These are phyloP conservation scores for Antigone vipio DNA, from an alignment of 2,113 vertebrate species.

Conservation along the genomic window DNA sequence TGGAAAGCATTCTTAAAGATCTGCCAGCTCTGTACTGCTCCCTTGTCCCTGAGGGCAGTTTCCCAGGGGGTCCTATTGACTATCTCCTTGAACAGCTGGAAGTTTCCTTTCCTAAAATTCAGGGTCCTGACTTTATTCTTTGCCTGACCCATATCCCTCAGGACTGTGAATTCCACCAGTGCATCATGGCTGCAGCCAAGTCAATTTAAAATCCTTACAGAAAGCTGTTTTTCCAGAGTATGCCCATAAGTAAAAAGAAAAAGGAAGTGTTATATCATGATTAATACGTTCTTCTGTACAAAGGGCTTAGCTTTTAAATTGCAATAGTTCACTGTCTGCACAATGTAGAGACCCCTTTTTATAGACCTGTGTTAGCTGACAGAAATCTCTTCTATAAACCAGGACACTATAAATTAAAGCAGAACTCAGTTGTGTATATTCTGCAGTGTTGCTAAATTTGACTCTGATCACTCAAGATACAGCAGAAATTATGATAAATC, in stretches of 20 bases:
- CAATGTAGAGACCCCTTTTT: not conserved
- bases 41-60: too few relatives aligned
- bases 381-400: not conserved
- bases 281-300: not conserved
- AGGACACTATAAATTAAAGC: not conserved
- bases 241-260: not conserved
- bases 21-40: too few relatives aligned
- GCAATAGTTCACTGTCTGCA: not conserved
- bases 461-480: not conserved
- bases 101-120: too few relatives aligned
- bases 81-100: too few relatives aligned
- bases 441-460: not conserved
- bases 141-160: too few relatives aligned
- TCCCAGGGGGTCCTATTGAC: too few relatives aligned
- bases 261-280: not conserved
- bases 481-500: not conserved
- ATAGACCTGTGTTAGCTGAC: not conserved
- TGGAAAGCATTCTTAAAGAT: too few relatives aligned
- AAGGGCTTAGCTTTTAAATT: not conserved
- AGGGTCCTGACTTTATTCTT: too few relatives aligned
- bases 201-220: not conserved
- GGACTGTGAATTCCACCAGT: too few relatives aligned
- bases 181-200: too few relatives aligned
- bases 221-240: not conserved
- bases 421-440: not conserved